These are phyloP conservation scores for Idris sp. DNA, from an alignment of 1,140 invertebrate species.

Conservation along the genomic window DNA sequence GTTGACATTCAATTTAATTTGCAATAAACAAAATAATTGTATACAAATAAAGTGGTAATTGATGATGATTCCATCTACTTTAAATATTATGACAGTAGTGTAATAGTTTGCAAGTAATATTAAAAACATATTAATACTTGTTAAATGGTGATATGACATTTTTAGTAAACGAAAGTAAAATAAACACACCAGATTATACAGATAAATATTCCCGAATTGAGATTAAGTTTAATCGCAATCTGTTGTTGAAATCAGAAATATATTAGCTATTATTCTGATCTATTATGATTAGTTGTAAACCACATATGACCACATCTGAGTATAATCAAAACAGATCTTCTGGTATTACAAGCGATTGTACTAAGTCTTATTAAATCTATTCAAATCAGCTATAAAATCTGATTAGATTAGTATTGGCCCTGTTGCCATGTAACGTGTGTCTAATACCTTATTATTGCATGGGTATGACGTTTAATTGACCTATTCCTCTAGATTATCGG, in stretches of 20 bases:
- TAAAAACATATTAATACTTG: too few species aligned
- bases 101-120: too few species aligned
- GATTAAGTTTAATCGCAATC: constrained; percentile 30
- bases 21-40: background rate
- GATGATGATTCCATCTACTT: too few species aligned
- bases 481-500: constrained; percentile 26
- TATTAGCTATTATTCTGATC: constrained; percentile 38
- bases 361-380: constrained; percentile 44
- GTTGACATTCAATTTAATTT: background rate
- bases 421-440: constrained; percentile 10
- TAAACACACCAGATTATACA: constrained; percentile 10
- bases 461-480: constrained; percentile 7
- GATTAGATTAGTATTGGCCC: constrained; percentile 39
- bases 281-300: constrained; percentile 29
- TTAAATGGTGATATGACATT: too few species aligned
- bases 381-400: constrained; percentile 46
- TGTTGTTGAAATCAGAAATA: constrained; percentile 16
- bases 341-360: constrained; percentile 21
- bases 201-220: constrained; percentile 21
- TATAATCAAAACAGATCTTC: constrained; percentile 27
- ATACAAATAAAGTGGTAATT: background rate
- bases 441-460: constrained; percentile 29
- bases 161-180: too few species aligned
- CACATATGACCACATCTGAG: constrained; percentile 3
- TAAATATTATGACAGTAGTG: too few species aligned